Base-by-base conservation (phyloP, 1,140 invertebrate species). In the Drosophila sturtevanti region DNA sequence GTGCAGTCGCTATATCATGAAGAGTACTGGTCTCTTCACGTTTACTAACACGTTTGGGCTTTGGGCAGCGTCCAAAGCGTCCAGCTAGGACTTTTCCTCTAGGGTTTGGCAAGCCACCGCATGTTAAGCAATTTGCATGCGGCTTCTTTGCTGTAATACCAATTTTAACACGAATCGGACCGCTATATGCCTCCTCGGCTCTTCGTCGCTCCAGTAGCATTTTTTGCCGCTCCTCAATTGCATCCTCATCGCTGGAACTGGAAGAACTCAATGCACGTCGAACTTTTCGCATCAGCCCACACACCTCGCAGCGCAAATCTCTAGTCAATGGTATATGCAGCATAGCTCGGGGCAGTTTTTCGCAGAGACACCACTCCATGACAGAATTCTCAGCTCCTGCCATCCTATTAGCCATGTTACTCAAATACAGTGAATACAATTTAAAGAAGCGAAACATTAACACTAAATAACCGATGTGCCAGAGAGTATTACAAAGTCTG, bases 371-470 rank as follows among this genome's bases (percentile, higher is more conserved):
- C 68, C 68, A 77, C 0, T 55, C 38, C n/a, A 16, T 38, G 11
- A 22, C 14, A 22, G 51, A 12, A 3, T 24, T 48, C 2, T 9
- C 9, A 0, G 38, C 35, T 12, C 37, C 27, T 21, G 2, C 16
- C 41, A 48, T 48, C 9, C 38, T 62, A 22, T 56, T 60, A 44
- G 37, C 9, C 60, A 79, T 68, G 18, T 77, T 79, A 31, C 68
- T 79, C 18, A 66, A 27, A 74, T 82, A 82, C 1, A 87, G 48
- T n/a, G 72, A 70, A 34, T 89, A 87, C 1, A 87, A 12, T 55
- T 89, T 81, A 62, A 68, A 89, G n/a, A 86, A 79, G 5, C 82
- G 82, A 54, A 86, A 87, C 82, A 86, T 86, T 41, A 63, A 75
- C 61, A 56, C 9, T 1, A 52, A 22, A 21, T 21, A 62, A 38